A percentile compares a stretch with the other conserved stretches of the same genome.
Evolutionary conservation across 2,113 vertebrate genomes (phyloP).

Genomic region (Thryonomys swinderianus): DNA sequence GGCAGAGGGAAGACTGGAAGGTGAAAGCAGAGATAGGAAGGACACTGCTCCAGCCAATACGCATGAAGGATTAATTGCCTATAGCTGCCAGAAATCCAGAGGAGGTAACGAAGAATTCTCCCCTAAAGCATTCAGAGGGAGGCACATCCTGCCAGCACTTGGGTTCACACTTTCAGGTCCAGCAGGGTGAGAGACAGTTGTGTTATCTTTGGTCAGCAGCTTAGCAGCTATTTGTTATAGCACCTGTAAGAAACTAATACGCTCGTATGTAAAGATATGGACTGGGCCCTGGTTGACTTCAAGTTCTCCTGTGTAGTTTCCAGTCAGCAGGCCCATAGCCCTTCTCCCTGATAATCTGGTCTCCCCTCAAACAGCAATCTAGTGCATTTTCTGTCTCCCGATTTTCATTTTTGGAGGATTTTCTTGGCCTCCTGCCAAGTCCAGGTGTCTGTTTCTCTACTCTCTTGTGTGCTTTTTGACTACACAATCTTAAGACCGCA

Average conservation of each 20-base stretch:
- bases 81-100: background rate
- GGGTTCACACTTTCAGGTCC: background rate
- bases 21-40: background rate
- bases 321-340: background rate
- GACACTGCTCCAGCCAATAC: background rate
- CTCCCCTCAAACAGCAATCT: background rate
- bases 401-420: background rate
- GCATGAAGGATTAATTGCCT: background rate
- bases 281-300: background rate
- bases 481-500: background rate
- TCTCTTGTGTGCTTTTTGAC: background rate
- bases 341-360: background rate
- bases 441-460: background rate
- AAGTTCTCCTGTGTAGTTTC: background rate
- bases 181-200: background rate
- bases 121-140: background rate
- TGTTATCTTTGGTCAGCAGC: background rate
- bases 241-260: background rate
- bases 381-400: background rate
- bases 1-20: background rate
- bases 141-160: background rate
- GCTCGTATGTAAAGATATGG: background rate
- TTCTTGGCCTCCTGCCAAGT: background rate
- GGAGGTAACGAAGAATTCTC: background rate
- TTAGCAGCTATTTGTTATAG: background rate